A percentile compares a stretch with the other conserved stretches of the same genome.
phyloP scores from a whole-genome alignment of 2,113 vertebrate species.

The Misgurnus anguillicaudatus region DNA sequence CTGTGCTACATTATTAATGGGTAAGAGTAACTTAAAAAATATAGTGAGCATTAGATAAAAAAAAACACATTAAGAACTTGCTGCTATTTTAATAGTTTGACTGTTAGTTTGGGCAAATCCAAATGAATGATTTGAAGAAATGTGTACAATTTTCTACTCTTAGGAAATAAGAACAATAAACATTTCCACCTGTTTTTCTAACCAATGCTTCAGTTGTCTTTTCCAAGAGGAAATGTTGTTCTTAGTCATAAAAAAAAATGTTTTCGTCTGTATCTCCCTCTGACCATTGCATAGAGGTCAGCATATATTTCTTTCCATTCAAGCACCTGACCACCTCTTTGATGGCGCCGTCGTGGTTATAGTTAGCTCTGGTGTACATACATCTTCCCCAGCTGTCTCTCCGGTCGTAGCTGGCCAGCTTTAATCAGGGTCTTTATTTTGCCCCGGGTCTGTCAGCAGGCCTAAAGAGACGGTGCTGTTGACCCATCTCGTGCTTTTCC shows the following conservation, averaged over 20 bases:
- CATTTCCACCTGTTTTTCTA: conserved; percentile 51
- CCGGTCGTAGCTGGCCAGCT: conserved; percentile 66
- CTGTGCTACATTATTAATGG: neutral
- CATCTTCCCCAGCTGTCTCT: conserved; percentile 46
- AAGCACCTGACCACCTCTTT: conserved; percentile 19
- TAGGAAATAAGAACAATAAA: conserved; percentile 60
- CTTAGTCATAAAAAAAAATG: neutral
- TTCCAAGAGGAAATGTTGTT: neutral
- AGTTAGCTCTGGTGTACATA: conserved; percentile 51
- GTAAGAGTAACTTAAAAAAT: neutral
- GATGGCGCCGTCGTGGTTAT: conserved; percentile 44
- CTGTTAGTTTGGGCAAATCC: conserved; percentile 38
- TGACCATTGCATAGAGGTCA: conserved; percentile 21
- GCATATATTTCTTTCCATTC: conserved; percentile 27
- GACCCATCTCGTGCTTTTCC: conserved; percentile 66
- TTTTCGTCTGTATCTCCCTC: conserved; percentile 19
- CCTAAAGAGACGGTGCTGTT: conserved; percentile 59
- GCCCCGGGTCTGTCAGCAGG: conserved; percentile 68
- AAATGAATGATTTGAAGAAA: neutral
- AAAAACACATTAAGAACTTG: neutral
- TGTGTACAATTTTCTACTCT: conserved; percentile 30
- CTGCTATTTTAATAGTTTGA: conserved; percentile 25
- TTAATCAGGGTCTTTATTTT: conserved; percentile 79
- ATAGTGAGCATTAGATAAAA: too few relatives aligned
- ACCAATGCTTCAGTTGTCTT: conserved; percentile 2